phyloP scores from a whole-genome alignment of 2,113 vertebrate species.

The Xiphophorus couchianus region DNA sequence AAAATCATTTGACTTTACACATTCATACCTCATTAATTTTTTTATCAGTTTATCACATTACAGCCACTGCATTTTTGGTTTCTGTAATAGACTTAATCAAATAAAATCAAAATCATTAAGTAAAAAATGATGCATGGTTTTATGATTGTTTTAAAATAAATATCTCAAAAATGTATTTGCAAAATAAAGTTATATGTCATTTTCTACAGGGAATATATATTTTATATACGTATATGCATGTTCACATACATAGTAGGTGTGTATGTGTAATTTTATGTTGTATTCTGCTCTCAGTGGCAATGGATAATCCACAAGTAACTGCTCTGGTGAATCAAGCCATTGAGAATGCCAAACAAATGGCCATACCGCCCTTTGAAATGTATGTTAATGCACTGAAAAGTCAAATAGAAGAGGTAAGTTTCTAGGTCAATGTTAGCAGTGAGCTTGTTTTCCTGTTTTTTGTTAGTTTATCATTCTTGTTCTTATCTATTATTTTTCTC shows the following conservation, averaged over 20 bases:
- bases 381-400: conserved; percentile 77
- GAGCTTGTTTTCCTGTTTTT: not conserved
- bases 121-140: no score
- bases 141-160: no score
- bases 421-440: conserved; percentile 11
- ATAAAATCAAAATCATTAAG: no score
- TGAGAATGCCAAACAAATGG: conserved; percentile 57
- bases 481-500: not conserved
- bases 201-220: not conserved
- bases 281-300: conserved; percentile 71
- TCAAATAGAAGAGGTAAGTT: conserved; percentile 79
- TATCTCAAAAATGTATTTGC: no score
- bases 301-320: conserved; percentile 85
- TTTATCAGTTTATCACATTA: no score
- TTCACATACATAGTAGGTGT: no score
- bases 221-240: no score
- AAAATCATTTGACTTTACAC: no score
- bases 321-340: conserved; percentile 76
- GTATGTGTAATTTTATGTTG: not conserved
- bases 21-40: no score
- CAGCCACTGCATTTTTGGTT: no score
- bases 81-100: no score
- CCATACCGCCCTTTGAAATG: conserved; percentile 58
- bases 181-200: conserved; percentile 16
- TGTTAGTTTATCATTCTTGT: not conserved